These are phyloP conservation scores for Emydoidea blandingii DNA, from an alignment of 2,797 vertebrate species.

Conservation along the genomic window DNA sequence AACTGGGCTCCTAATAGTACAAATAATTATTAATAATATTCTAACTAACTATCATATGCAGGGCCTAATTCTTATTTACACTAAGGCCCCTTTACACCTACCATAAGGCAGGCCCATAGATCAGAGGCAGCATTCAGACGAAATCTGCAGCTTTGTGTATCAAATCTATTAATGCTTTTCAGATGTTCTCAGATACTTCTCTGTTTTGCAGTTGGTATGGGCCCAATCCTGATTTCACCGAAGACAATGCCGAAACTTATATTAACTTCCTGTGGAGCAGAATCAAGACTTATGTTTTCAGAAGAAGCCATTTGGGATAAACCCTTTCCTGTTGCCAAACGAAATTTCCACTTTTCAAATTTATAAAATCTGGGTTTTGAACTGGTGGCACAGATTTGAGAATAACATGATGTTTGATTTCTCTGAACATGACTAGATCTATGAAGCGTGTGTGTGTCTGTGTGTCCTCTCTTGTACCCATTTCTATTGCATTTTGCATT, in stretches of 20 bases:
- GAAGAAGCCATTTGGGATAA: background rate
- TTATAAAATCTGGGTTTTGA: conserved; percentile 20
- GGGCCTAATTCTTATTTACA: background rate
- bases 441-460: conserved; percentile 58
- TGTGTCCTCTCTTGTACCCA: conserved; percentile 68
- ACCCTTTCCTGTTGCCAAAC: background rate
- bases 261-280: background rate
- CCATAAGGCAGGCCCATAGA: background rate
- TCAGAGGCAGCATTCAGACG: background rate
- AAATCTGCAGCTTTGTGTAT: background rate
- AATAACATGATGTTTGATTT: conserved; percentile 66
- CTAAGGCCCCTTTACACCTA: background rate
- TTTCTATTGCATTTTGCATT: conserved; percentile 75
- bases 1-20: background rate
- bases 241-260: background rate
- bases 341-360: conserved; percentile 27
- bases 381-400: conserved; percentile 61
- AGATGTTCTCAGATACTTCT: background rate
- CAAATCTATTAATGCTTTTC: background rate
- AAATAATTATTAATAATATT: background rate
- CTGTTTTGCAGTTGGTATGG: background rate
- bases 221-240: background rate
- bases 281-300: background rate
- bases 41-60: background rate
- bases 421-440: conserved; percentile 68